phyloP scores from a whole-genome alignment of 2,797 vertebrate genomes.

The Gymnodraco acuticeps region DNA sequence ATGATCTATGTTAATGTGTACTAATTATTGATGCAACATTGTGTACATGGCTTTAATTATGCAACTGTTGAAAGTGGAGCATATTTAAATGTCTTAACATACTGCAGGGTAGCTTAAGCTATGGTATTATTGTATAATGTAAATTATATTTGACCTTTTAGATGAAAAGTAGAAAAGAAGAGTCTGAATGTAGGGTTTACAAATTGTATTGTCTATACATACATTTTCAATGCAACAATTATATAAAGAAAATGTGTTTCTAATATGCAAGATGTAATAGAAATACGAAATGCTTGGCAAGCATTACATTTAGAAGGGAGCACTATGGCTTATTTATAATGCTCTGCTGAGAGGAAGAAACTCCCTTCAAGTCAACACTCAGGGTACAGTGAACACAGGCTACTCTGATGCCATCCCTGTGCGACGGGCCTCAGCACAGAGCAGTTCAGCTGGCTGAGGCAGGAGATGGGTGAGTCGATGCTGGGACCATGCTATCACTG shows the following conservation, averaged over 20 bases:
- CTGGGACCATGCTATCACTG: neutral
- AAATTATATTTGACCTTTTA: neutral
- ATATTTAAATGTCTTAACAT: too few relatives aligned
- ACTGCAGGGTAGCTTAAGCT: too few relatives aligned
- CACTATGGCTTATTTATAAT: neutral
- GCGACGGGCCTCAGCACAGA: slow-evolving; percentile 68
- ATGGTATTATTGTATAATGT: too few relatives aligned
- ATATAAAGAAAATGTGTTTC: neutral
- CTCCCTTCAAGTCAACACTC: neutral
- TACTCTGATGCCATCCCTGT: slow-evolving; percentile 39
- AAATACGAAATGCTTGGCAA: neutral
- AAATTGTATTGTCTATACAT: neutral
- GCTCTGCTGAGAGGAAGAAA: neutral
- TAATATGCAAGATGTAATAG: neutral
- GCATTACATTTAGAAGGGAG: neutral
- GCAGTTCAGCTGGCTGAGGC: slow-evolving; percentile 14
- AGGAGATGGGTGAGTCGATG: slow-evolving; percentile 52
- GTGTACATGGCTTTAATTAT: too few relatives aligned
- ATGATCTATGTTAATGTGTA: too few relatives aligned
- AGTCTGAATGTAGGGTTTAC: neutral
- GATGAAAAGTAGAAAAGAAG: neutral
- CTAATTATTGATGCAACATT: too few relatives aligned
- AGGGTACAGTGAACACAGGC: neutral
- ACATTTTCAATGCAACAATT: neutral
- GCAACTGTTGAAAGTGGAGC: too few relatives aligned